Evolutionary conservation across 2,888 invertebrate species (phyloP).

Genomic region (Sisyra nigra): DNA sequence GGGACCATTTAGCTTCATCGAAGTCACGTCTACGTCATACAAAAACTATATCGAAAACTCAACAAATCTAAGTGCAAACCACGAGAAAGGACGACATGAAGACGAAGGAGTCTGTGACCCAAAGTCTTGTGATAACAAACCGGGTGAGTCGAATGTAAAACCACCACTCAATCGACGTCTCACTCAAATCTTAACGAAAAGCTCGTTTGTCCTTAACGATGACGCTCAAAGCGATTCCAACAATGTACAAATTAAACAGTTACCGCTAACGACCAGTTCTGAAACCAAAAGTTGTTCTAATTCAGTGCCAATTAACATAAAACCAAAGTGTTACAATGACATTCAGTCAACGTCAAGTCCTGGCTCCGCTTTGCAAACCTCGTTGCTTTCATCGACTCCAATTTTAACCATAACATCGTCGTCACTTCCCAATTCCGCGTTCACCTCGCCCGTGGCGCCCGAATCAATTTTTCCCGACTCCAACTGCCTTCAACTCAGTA

Average conservation of each 20-base stretch:
- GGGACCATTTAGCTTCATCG: constrained; percentile 7
- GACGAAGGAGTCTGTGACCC: neutral
- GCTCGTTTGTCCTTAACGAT: too few relatives aligned
- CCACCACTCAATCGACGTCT: neutral
- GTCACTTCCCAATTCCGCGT: neutral
- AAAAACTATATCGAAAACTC: neutral
- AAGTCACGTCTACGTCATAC: neutral
- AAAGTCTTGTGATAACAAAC: neutral
- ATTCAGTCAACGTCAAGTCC: neutral
- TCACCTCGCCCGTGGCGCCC: neutral
- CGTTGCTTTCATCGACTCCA: neutral
- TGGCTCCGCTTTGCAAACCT: neutral
- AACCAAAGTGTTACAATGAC: neutral
- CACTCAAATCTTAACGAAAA: too few relatives aligned
- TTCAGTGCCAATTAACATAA: too few relatives aligned
- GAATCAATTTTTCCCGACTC: constrained; percentile 2
- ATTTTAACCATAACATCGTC: neutral
- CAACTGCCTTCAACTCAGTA: constrained; percentile 33
- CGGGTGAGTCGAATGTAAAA: neutral
- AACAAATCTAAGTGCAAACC: neutral
- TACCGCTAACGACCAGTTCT: too few relatives aligned
- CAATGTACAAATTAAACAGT: too few relatives aligned
- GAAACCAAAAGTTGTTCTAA: neutral
- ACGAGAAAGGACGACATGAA: neutral
- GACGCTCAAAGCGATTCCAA: too few relatives aligned